Evolutionary conservation across 1,140 invertebrate species (phyloP).

Genomic region (Lepidostoma basale): DNA sequence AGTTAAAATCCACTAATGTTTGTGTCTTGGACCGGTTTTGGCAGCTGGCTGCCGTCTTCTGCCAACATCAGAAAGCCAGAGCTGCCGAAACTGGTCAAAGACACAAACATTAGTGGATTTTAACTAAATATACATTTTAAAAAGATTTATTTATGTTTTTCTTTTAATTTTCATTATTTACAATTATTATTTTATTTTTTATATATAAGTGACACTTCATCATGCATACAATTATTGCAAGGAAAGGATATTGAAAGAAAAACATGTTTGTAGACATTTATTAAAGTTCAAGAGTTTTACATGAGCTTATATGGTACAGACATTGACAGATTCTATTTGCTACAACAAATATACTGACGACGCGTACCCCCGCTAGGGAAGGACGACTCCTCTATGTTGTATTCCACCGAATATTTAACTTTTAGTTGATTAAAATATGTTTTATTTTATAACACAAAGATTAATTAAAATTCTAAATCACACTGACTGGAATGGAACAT

Average conservation of each 20-base stretch:
- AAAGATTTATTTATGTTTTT: too few relatives aligned
- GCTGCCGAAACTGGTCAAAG: too few relatives aligned
- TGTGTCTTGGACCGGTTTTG: too few relatives aligned
- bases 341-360: slow-evolving; percentile 40
- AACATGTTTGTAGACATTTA: slow-evolving; percentile 38
- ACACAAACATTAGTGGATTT: too few relatives aligned
- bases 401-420: slow-evolving; percentile 11
- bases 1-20: too few relatives aligned
- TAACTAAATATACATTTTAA: too few relatives aligned
- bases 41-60: too few relatives aligned
- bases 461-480: slow-evolving; percentile 44
- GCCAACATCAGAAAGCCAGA: too few relatives aligned
- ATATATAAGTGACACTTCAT: too few relatives aligned
- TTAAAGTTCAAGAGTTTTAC: slow-evolving; percentile 37
- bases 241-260: not conserved
- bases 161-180: too few relatives aligned
- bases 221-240: too few relatives aligned
- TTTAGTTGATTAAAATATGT: slow-evolving; percentile 30
- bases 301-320: slow-evolving; percentile 38
- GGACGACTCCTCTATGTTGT: slow-evolving; percentile 17
- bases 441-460: slow-evolving; percentile 39
- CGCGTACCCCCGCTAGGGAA: slow-evolving; percentile 15
- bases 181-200: too few relatives aligned
- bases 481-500: slow-evolving; percentile 45
- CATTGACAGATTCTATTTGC: slow-evolving; percentile 41